These are phyloP conservation scores for Rachycentron canadum DNA, from an alignment of 2,797 vertebrate genomes.

Conservation along the genomic window DNA sequence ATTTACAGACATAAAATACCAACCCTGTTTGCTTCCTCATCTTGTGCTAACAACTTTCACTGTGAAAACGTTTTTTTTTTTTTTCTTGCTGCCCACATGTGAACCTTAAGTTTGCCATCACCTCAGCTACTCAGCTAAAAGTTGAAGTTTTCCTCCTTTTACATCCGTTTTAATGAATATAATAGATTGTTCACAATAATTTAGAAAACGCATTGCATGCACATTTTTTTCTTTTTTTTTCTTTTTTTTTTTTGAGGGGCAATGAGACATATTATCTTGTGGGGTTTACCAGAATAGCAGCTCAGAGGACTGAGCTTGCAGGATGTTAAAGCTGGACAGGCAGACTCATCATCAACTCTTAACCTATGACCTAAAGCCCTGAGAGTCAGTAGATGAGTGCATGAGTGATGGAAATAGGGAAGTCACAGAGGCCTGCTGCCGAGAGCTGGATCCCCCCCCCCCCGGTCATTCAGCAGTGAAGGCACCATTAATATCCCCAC, in stretches of 20 bases:
- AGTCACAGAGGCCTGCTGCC: constrained; percentile 71
- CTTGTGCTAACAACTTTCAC: background rate
- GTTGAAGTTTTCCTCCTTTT: background rate
- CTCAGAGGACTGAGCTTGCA: background rate
- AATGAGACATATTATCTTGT: background rate
- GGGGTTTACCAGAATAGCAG: background rate
- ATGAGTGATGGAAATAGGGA: constrained; percentile 69
- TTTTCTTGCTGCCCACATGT: background rate
- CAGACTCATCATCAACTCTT: constrained; percentile 1
- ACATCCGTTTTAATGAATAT: background rate
- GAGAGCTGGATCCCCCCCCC: constrained; percentile 7
- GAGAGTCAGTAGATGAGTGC: constrained; percentile 6
- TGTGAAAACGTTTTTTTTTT: background rate
- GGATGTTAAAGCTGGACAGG: constrained; percentile 23
- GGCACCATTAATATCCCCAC: background rate
- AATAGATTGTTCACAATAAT: too few species aligned
- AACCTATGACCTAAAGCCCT: constrained; percentile 15
- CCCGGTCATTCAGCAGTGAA: constrained; percentile 28
- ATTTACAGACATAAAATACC: background rate
- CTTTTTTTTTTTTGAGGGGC: background rate
- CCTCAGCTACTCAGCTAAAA: background rate
- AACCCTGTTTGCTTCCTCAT: background rate
- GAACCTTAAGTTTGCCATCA: background rate
- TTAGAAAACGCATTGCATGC: background rate
- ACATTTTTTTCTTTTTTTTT: too few species aligned